Evolutionary conservation across 1,140 invertebrate species (phyloP), one percentile per base, ranked within the genome.

Genomic region (Latrodectus geometricus): DNA sequence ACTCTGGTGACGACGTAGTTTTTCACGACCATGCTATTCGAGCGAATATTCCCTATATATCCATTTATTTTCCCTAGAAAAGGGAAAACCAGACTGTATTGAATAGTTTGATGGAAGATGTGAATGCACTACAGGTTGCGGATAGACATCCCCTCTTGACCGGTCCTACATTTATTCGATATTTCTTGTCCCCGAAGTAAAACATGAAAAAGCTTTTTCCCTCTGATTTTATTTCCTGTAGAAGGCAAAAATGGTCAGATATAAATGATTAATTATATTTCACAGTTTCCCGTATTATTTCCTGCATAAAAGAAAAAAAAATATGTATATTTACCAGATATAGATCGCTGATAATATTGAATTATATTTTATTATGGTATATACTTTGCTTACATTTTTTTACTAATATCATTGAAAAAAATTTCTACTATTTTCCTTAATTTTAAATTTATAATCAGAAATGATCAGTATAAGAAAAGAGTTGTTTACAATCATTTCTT

Each of bases 61-160:
- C n/a, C 48, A 52, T 70, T 23, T 54, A 70, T 80, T 80, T 54
- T 80, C 48, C 7, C 21, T 12, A 49, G 23, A 50, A 21, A 49
- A 49, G 50, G 21, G 23, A 48, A 23, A 80, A 80, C 50, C 66
- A 70, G 17, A 70, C 15, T 23, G 49, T 35, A 72, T 23, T 23
- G 65, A 52, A 50, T 61, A 54, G 70, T 83, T 83, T 74, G 80
- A 83, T 74, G 56, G 72, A 74, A 70, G 70, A 50, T 23, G 14
- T 20, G 54, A n/a, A 14, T 83, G 80, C 52, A 49, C 54, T 48
- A 14, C 54, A 65, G 80, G 80, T 83, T 70, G 52, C 54, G 35
- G 52, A 56, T 68, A 74, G 80, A 83, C 80, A 83, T 66, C 48
- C 14, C 80, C 80, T 74, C 80, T 83, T 83, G 70, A 83, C 80